Evolutionary conservation across 2,113 vertebrate genomes (phyloP).

Genomic region (Actenoides lindsayi): DNA sequence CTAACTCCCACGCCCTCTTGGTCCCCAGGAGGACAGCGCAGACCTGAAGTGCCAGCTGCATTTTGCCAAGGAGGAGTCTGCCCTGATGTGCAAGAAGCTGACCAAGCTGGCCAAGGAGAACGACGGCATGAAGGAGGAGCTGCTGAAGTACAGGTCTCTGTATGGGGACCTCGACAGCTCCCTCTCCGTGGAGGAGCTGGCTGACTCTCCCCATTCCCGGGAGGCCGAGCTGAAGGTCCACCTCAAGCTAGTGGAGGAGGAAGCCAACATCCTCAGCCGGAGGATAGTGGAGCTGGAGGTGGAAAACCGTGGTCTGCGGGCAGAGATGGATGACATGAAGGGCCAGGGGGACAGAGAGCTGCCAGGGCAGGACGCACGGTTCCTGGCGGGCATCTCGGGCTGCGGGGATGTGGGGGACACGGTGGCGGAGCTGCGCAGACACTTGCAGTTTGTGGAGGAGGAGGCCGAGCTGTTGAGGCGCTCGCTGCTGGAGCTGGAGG

Average conservation of each 20-base stretch:
- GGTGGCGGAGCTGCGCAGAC: slow-evolving; percentile 89
- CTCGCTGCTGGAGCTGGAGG: slow-evolving; percentile 94
- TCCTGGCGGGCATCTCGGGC: slow-evolving; percentile 62
- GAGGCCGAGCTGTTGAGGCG: slow-evolving; percentile 94
- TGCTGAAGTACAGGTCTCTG: slow-evolving; percentile 90
- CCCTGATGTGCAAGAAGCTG: slow-evolving; percentile 98
- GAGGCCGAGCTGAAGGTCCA: slow-evolving; percentile 94
- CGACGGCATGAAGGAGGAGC: slow-evolving; percentile 94
- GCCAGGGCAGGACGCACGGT: slow-evolving; percentile 70
- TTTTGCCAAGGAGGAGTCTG: slow-evolving; percentile 97
- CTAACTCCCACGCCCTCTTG: not conserved
- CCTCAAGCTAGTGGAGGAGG: slow-evolving; percentile 96
- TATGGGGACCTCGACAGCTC: slow-evolving; percentile 92
- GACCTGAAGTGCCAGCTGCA: slow-evolving; percentile 98
- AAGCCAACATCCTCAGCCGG: slow-evolving; percentile 95
- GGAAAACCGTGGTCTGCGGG: slow-evolving; percentile 93
- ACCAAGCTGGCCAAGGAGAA: slow-evolving; percentile 96
- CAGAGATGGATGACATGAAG: slow-evolving; percentile 95
- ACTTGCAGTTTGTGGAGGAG: slow-evolving; percentile 98
- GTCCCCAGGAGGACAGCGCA: slow-evolving; percentile 89
- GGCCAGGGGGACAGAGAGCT: slow-evolving; percentile 76
- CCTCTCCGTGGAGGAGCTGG: slow-evolving; percentile 90
- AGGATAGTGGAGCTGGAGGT: slow-evolving; percentile 97
- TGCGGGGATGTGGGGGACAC: slow-evolving; percentile 86
- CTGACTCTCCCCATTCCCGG: slow-evolving; percentile 91